Evolutionary conservation across 1,140 invertebrate genomes (phyloP).

Genomic region (Atta texana): DNA sequence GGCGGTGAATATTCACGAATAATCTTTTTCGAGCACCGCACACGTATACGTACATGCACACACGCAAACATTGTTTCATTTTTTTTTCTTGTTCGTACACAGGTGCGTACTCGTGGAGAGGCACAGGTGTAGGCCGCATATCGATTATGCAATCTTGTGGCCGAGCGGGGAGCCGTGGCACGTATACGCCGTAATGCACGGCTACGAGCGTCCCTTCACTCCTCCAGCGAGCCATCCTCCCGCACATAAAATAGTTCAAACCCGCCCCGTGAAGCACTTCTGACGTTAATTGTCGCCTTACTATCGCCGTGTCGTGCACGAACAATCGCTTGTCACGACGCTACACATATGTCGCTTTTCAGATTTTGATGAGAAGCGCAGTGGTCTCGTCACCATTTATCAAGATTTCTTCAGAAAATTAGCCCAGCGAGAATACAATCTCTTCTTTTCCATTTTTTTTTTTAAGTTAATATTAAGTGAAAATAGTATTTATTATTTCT

Average conservation of each 20-base stretch:
- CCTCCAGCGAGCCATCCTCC: conserved; percentile 41
- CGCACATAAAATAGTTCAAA: conserved; percentile 63
- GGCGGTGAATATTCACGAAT: conserved; percentile 60
- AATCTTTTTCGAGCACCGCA: conserved; percentile 60
- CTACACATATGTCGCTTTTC: conserved; percentile 75
- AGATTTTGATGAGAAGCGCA: conserved; percentile 68
- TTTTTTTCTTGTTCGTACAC: conserved; percentile 59
- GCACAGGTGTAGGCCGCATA: conserved; percentile 77
- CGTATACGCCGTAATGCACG: conserved; percentile 68
- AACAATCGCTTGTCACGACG: conserved; percentile 75
- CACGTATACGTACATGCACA: conserved; percentile 11
- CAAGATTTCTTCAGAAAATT: conserved; percentile 30
- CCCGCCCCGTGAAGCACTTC: conserved; percentile 64
- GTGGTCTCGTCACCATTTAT: conserved; percentile 1
- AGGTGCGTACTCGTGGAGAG: conserved; percentile 70
- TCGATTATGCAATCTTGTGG: conserved; percentile 83
- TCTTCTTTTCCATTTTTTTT: background rate
- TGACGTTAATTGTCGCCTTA: conserved; percentile 79
- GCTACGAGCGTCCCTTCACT: conserved; percentile 61
- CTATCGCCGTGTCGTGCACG: conserved; percentile 45
- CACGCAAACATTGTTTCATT: conserved; percentile 43
- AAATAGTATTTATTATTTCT: background rate
- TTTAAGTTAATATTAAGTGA: background rate
- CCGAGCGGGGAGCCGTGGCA: conserved; percentile 67
- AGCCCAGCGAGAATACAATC: background rate